A percentile compares a stretch with the other conserved stretches of the same genome.
phyloP scores from a whole-genome alignment of 2,797 vertebrate genomes.

The Pteropus rufus region DNA sequence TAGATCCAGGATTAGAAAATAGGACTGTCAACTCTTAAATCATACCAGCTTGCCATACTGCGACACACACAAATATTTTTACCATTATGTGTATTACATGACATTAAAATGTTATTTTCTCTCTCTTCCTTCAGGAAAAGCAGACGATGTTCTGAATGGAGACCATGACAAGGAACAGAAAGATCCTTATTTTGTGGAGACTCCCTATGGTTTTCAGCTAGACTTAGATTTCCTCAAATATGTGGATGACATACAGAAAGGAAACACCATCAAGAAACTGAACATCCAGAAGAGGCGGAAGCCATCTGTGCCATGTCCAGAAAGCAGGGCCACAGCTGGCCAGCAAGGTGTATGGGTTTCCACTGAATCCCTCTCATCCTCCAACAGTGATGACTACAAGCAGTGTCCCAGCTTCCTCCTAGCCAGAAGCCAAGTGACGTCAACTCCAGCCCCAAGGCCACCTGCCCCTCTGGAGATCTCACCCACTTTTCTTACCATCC shows the following conservation, averaged over 20 bases:
- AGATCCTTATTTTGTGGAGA: slow-evolving; percentile 95
- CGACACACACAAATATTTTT: not conserved
- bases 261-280: slow-evolving; percentile 96
- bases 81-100: not conserved
- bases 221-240: slow-evolving; percentile 99
- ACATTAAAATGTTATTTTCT: not conserved
- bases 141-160: slow-evolving; percentile 83
- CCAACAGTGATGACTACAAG: slow-evolving; percentile 94
- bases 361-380: slow-evolving; percentile 95
- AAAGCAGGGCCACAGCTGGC: slow-evolving; percentile 77
- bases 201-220: slow-evolving; percentile 96
- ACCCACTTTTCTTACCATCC: slow-evolving; percentile 79
- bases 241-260: slow-evolving; percentile 97
- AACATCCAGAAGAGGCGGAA: slow-evolving; percentile 93
- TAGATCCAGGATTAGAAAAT: not conserved
- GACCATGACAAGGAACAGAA: slow-evolving; percentile 87
- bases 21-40: not conserved
- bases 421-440: slow-evolving; percentile 76
- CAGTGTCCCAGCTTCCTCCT: slow-evolving; percentile 85
- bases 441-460: slow-evolving; percentile 74
- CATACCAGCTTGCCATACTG: not conserved
- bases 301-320: slow-evolving; percentile 70
- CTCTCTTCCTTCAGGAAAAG: slow-evolving; percentile 83
- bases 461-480: slow-evolving; percentile 79
- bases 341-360: slow-evolving; percentile 91